phyloP scores from a whole-genome alignment of 2,113 vertebrate genomes.

The Brienomyrus brachyistius region DNA sequence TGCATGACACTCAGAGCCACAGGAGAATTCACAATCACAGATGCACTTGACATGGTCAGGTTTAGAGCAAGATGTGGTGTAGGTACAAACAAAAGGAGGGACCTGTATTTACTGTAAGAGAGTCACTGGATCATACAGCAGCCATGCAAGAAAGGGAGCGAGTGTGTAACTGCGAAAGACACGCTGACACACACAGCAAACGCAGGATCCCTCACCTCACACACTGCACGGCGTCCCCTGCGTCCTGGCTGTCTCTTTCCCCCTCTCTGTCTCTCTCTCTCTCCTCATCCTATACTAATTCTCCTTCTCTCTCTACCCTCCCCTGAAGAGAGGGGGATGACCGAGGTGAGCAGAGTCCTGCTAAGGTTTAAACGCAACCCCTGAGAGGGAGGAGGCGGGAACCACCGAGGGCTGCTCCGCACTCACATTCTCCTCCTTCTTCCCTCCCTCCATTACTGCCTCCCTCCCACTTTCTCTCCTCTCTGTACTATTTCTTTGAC shows the following conservation, averaged over 20 bases:
- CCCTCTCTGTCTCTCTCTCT: conserved; percentile 35
- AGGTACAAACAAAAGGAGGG: background rate
- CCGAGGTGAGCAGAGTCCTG: conserved; percentile 45
- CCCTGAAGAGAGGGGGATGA: conserved; percentile 33
- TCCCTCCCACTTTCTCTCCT: conserved; percentile 17
- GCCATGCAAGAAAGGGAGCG: background rate
- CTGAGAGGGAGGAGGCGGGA: conserved; percentile 41
- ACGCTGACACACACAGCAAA: background rate
- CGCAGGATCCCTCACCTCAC: conserved; percentile 51
- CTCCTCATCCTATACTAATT: conserved; percentile 58
- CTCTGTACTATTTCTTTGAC: conserved; percentile 10
- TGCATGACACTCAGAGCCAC: background rate
- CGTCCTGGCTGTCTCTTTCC: conserved; percentile 45
- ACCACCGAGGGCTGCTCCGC: conserved; percentile 35
- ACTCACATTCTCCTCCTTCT: conserved; percentile 17
- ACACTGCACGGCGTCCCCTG: conserved; percentile 49
- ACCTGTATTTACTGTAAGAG: background rate
- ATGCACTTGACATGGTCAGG: background rate
- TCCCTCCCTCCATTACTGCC: conserved; percentile 19
- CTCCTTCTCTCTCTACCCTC: conserved; percentile 53
- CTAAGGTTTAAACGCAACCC: conserved; percentile 47
- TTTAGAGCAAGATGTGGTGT: background rate
- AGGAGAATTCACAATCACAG: background rate
- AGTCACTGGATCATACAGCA: background rate
- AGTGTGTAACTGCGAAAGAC: background rate